Conservation (phyloP, 2,888 invertebrate genomes). For the Habrosyne pyritoides region DNA sequence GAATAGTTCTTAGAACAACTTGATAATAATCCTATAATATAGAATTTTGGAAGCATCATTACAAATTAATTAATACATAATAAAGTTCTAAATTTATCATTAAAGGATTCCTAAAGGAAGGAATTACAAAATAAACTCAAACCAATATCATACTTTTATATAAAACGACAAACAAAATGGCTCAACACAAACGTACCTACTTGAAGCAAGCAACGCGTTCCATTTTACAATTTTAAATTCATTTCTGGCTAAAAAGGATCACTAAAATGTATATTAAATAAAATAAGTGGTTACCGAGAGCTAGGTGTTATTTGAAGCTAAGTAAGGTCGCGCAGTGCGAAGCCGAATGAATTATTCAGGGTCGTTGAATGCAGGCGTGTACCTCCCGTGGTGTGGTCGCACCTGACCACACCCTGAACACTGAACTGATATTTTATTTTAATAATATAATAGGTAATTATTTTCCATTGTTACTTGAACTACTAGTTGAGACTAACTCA, state of each 20-base stretch:
- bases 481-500: neutral
- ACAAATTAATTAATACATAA: too few species aligned
- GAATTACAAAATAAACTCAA: too few species aligned
- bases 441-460: slow-evolving; percentile 22
- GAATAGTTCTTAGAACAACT: neutral
- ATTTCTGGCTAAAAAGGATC: slow-evolving; percentile 18
- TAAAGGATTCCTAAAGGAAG: too few species aligned
- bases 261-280: slow-evolving; percentile 6
- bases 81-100: too few species aligned
- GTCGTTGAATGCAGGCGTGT: slow-evolving; percentile 54
- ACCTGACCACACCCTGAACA: slow-evolving; percentile 46
- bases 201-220: slow-evolving; percentile 39
- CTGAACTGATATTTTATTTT: slow-evolving; percentile 22
- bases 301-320: slow-evolving; percentile 47
- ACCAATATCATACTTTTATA: too few species aligned
- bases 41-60: too few species aligned
- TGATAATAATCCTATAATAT: neutral
- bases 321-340: slow-evolving; percentile 58
- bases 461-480: neutral
- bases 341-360: slow-evolving; percentile 70
- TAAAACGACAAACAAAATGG: too few species aligned
- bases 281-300: slow-evolving; percentile 25
- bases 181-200: slow-evolving; percentile 36
- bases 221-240: slow-evolving; percentile 34
- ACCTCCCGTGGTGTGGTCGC: slow-evolving; percentile 32